Base-by-base conservation (phyloP, 1,140 invertebrate species). In the Planococcus citri region DNA sequence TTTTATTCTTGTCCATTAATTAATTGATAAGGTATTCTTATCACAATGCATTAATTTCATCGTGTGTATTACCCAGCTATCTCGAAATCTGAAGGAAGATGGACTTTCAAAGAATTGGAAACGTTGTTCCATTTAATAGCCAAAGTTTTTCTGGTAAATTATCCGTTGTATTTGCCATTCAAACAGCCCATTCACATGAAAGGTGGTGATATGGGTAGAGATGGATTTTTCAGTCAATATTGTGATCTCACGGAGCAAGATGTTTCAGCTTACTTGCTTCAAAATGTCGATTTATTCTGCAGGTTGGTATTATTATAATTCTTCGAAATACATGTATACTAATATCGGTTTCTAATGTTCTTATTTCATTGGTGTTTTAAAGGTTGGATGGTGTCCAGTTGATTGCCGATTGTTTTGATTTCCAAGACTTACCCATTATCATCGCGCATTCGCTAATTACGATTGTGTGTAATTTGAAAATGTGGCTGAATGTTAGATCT, bases 231-330 rank as follows among this genome's bases (percentile, higher is more conserved):
- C 25, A 89, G 87, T 78, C 83, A 86, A 21, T 95, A 90, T 78
- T 95, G 92, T 81, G 94, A 95, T 81, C 82, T 94, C 33, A 87
- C 94, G 80, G 94, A 96, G 80, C 88, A 91, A 68, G 93, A 96
- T 79, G 90, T 95, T 76, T 92, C 93, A 41, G 86, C 92, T 68
- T 91, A 91, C 77, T 80, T 96, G 41, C 82, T 95, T 60, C 84
- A 91, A 69, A 94, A 95, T 80, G 91, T 95, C 17, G 91, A 88
- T 75, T 84, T 92, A 73, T 95, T 95, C 80, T 95, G 91, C 79
- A 91, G 72, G 74, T 74, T 72, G 3, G 9, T 68, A 20, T 24
- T 25, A 12, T 41, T 41, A 29, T 14, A n/a, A 10, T 24, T 25
- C n/a, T n/a, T 12, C 22, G 9, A 9, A 14, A 9, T 61, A 12